Evolutionary conservation across 2,797 vertebrate species (phyloP).

Genomic region (Lycodopsis pacificus): DNA sequence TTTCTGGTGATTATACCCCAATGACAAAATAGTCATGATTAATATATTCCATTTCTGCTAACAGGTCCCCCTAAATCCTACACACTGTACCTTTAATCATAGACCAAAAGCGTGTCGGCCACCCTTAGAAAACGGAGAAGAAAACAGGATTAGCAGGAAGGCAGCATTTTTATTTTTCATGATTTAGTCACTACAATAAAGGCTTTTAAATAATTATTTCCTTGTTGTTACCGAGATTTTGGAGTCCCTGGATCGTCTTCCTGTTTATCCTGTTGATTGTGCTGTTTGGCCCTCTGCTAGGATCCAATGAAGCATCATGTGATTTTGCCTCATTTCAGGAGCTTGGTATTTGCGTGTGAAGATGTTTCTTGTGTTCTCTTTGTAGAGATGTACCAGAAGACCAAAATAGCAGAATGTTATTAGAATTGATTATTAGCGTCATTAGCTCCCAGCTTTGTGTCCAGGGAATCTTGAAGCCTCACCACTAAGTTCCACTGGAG

Average conservation of each 20-base stretch:
- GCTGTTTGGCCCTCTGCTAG: not conserved
- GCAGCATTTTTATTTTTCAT: not conserved
- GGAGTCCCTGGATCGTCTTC: not conserved
- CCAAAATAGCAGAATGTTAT: constrained; percentile 4
- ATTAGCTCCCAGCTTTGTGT: not conserved
- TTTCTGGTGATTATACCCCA: too few relatives aligned
- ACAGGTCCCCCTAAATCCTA: too few relatives aligned
- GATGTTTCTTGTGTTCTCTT: constrained; percentile 25
- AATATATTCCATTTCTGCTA: too few relatives aligned
- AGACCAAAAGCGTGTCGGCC: too few relatives aligned
- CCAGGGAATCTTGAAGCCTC: not conserved
- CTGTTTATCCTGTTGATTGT: not conserved
- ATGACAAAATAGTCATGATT: too few relatives aligned
- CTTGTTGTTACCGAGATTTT: not conserved
- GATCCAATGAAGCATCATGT: not conserved
- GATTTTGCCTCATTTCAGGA: constrained; percentile 1
- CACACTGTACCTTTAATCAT: too few relatives aligned
- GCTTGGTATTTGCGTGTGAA: constrained; percentile 16
- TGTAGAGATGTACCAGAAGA: constrained; percentile 18
- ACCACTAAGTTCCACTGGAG: not conserved
- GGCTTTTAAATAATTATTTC: not conserved
- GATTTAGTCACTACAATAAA: not conserved
- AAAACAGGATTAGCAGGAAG: not conserved
- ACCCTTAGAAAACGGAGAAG: not conserved
- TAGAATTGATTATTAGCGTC: constrained; percentile 28